Conservation (phyloP, 2,888 invertebrate genomes). For the Spialia ferax region DNA sequence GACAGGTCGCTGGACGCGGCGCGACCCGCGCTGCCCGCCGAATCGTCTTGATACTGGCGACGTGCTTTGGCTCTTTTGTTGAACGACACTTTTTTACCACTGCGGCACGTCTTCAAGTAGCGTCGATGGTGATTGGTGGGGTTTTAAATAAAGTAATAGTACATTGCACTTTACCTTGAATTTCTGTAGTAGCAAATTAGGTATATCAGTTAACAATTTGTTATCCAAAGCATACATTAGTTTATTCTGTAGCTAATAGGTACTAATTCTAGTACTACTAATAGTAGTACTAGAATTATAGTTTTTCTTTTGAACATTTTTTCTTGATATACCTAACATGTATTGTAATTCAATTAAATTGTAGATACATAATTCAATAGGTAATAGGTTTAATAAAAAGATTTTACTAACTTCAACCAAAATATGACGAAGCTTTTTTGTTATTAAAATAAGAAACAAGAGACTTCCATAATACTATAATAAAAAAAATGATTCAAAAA, state of each 20-base stretch:
- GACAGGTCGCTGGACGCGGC: constrained; percentile 83
- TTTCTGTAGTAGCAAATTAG: background rate
- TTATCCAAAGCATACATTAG: background rate
- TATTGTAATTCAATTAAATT: too few species aligned
- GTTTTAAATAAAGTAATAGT: constrained; percentile 31
- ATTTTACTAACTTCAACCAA: background rate
- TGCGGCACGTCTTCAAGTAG: constrained; percentile 27
- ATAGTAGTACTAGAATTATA: too few species aligned
- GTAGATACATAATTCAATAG: background rate
- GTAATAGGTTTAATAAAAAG: background rate
- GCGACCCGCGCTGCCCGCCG: constrained; percentile 63
- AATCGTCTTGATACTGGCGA: constrained; percentile 72
- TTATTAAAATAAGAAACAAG: background rate
- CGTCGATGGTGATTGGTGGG: constrained; percentile 7
- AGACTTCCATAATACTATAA: too few species aligned
- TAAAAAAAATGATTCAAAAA: background rate
- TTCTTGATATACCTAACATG: too few species aligned
- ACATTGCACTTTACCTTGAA: constrained; percentile 18
- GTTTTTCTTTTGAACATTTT: too few species aligned
- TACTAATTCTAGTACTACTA: too few species aligned
- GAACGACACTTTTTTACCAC: constrained; percentile 31
- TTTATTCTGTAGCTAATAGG: too few species aligned
- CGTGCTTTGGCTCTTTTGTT: constrained; percentile 26
- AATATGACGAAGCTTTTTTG: too few species aligned
- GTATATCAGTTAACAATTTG: background rate